phyloP scores from a whole-genome alignment of 2,888 invertebrate species.

The Drosophila monieri region DNA sequence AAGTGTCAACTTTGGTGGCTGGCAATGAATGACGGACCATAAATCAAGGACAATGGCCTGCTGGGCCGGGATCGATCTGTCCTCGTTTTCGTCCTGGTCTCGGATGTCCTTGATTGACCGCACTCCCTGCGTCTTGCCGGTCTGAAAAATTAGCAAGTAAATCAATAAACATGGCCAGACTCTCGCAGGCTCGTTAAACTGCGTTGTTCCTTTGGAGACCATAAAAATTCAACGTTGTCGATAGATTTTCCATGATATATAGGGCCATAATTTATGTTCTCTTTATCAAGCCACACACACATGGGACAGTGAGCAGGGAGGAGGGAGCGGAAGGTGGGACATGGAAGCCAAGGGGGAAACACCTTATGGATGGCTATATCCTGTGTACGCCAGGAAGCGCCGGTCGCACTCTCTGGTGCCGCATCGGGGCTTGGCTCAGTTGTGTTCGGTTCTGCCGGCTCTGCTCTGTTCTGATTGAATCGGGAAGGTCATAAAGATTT shows the following conservation, averaged over 20 bases:
- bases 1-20: conserved; percentile 72
- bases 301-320: conserved; percentile 13
- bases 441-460: conserved; percentile 16
- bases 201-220: conserved; percentile 32
- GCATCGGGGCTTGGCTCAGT: conserved; percentile 43
- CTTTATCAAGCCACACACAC: conserved; percentile 62
- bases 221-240: conserved; percentile 54
- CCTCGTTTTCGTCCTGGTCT: conserved; percentile 10
- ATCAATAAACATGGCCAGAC: conserved; percentile 70
- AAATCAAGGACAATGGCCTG: conserved; percentile 72
- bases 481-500: conserved; percentile 76
- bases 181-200: conserved; percentile 57
- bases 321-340: neutral
- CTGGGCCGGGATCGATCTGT: conserved; percentile 5
- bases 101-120: conserved; percentile 79
- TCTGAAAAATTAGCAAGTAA: conserved; percentile 67
- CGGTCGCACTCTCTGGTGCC: conserved; percentile 41
- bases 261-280: conserved; percentile 68
- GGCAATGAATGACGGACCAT: conserved; percentile 73
- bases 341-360: conserved; percentile 19
- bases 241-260: conserved; percentile 72
- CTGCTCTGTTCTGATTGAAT: conserved; percentile 60
- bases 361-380: conserved; percentile 57
- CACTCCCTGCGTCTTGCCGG: conserved; percentile 45
- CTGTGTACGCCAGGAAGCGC: conserved; percentile 59